These are phyloP conservation scores for Tyrannus savana DNA, from an alignment of 2,113 vertebrate species.

Conservation along the genomic window DNA sequence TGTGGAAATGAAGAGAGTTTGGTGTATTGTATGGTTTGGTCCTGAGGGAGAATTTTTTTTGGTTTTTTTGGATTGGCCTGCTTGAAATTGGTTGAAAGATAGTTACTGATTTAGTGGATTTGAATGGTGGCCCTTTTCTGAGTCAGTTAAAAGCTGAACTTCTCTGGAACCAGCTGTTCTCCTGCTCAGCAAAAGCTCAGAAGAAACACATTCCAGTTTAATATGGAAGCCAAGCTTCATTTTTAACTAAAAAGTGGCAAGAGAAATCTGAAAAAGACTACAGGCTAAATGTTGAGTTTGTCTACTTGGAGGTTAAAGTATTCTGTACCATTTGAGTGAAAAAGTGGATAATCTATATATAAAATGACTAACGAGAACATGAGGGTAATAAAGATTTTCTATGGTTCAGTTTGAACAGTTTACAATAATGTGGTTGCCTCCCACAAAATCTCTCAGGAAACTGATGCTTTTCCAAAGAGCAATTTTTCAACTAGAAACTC, in stretches of 20 bases:
- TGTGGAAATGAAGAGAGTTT: fast-evolving
- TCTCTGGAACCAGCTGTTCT: neutral
- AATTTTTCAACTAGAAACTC: neutral
- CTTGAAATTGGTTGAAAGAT: neutral
- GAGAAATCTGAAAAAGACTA: neutral
- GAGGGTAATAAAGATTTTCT: neutral
- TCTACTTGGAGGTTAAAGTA: neutral
- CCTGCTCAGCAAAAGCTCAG: neutral
- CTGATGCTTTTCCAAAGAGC: neutral
- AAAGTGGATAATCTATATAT: neutral
- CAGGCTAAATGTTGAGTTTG: neutral
- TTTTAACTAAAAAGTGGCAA: neutral
- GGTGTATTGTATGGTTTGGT: neutral
- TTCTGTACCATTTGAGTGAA: neutral
- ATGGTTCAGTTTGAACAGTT: neutral
- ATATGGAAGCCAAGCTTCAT: neutral
- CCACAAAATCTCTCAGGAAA: neutral
- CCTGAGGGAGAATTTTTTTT: neutral
- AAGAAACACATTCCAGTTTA: neutral
- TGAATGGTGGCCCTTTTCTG: neutral
- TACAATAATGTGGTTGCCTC: neutral
- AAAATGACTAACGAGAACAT: neutral
- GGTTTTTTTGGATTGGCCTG: neutral
- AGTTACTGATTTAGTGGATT: neutral
- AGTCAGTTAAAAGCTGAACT: neutral